A percentile compares a stretch with the other conserved stretches of the same genome.
Evolutionary conservation across 1,140 invertebrate genomes (phyloP).

Genomic region (Sarcophaga bullata): DNA sequence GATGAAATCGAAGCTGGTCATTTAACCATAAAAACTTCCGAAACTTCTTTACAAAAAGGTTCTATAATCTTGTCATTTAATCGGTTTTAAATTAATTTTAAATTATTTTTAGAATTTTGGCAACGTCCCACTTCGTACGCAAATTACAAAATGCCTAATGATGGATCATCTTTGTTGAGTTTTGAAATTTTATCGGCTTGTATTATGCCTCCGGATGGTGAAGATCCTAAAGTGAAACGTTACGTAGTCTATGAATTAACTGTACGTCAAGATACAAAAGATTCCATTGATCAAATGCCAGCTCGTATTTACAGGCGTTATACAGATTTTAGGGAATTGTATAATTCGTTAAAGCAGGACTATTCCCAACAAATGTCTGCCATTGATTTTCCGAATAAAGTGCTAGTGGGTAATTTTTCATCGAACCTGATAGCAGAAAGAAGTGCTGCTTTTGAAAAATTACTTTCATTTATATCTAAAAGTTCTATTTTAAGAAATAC

Average conservation of each 20-base stretch:
- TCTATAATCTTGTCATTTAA: neutral
- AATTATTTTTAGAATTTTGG: slow-evolving; percentile 52
- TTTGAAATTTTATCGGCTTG: slow-evolving; percentile 68
- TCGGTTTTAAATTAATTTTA: neutral
- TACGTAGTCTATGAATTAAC: slow-evolving; percentile 74
- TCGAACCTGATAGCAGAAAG: slow-evolving; percentile 75
- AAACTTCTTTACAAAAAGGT: slow-evolving; percentile 53
- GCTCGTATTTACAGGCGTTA: slow-evolving; percentile 78
- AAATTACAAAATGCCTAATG: slow-evolving; percentile 47
- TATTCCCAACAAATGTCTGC: slow-evolving; percentile 70
- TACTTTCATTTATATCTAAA: slow-evolving; percentile 72
- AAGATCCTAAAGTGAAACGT: slow-evolving; percentile 70
- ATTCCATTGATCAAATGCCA: slow-evolving; percentile 69
- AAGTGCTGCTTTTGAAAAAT: slow-evolving; percentile 76
- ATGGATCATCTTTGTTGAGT: slow-evolving; percentile 54
- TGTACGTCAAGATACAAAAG: slow-evolving; percentile 67
- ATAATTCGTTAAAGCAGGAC: slow-evolving; percentile 71
- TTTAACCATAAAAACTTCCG: slow-evolving; percentile 51
- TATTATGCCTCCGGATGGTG: slow-evolving; percentile 63
- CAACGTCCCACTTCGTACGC: slow-evolving; percentile 47
- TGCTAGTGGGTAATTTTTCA: slow-evolving; percentile 80
- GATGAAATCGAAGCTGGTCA: slow-evolving; percentile 57
- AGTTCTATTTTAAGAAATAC: slow-evolving; percentile 72
- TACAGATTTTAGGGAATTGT: slow-evolving; percentile 79
- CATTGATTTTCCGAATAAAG: slow-evolving; percentile 79